phyloP scores from a whole-genome alignment of 2,888 invertebrate species.

The Ectobius pallidus region DNA sequence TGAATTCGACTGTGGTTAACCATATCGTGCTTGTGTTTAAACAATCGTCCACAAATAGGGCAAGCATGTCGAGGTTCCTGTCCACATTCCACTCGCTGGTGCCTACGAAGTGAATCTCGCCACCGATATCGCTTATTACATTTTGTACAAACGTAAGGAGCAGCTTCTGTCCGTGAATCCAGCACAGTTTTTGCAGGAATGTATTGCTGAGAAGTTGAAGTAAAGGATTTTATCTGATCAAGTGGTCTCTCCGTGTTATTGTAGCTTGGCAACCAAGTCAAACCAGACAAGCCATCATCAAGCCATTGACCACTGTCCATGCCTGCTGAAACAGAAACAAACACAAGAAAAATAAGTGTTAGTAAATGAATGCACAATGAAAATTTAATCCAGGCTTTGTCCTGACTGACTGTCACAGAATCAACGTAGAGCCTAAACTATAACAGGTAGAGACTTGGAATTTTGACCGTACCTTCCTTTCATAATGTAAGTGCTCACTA shows the following conservation, averaged over 20 bases:
- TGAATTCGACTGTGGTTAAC: conserved; percentile 50
- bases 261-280: not conserved
- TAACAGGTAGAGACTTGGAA: no score
- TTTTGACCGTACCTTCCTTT: no score
- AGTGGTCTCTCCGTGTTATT: not conserved
- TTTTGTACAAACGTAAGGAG: conserved; percentile 20
- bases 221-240: not conserved
- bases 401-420: no score
- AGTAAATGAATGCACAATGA: no score
- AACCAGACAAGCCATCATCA: not conserved
- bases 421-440: no score
- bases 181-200: not conserved
- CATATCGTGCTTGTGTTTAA: conserved; percentile 46
- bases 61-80: conserved; percentile 46
- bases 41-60: conserved; percentile 38
- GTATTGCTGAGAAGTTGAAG: not conserved
- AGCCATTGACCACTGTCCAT: no score
- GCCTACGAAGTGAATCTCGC: conserved; percentile 35
- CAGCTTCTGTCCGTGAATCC: not conserved
- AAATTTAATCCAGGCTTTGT: no score
- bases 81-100: conserved; percentile 45
- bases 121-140: conserved; percentile 36
- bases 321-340: conserved; percentile 14
- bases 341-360: no score
- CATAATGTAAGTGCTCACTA: no score